Conservation (phyloP, 2,113 vertebrate species). For the Microcebus griseorufus region DNA sequence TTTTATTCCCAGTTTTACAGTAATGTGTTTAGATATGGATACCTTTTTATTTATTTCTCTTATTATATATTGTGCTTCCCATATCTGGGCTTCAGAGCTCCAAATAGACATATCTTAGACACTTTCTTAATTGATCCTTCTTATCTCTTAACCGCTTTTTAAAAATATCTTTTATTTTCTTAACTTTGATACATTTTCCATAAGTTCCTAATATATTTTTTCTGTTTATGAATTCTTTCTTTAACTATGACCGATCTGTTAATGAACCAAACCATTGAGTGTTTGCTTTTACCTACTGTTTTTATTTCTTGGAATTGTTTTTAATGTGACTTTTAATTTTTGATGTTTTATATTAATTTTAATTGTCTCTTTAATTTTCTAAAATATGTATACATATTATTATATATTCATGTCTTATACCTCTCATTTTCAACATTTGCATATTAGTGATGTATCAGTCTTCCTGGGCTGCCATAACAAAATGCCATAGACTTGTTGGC, state of each 20-base stretch:
- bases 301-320: background rate
- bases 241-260: background rate
- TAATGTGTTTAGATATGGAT: background rate
- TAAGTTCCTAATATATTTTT: background rate
- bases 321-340: background rate
- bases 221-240: background rate
- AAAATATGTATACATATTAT: background rate
- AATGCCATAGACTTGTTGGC: background rate
- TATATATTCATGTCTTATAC: background rate
- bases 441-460: background rate
- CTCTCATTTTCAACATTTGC: background rate
- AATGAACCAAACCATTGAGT: background rate
- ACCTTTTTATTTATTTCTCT: background rate
- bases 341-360: background rate
- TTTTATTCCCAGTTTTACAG: background rate
- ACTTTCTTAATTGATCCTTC: background rate
- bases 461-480: background rate
- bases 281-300: background rate
- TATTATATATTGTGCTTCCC: background rate
- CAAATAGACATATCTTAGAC: background rate
- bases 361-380: background rate
- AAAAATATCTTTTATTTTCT: background rate
- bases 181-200: background rate
- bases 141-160: background rate
- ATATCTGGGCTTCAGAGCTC: background rate